Conservation (phyloP, 2,888 invertebrate genomes). For the Formica aserva region DNA sequence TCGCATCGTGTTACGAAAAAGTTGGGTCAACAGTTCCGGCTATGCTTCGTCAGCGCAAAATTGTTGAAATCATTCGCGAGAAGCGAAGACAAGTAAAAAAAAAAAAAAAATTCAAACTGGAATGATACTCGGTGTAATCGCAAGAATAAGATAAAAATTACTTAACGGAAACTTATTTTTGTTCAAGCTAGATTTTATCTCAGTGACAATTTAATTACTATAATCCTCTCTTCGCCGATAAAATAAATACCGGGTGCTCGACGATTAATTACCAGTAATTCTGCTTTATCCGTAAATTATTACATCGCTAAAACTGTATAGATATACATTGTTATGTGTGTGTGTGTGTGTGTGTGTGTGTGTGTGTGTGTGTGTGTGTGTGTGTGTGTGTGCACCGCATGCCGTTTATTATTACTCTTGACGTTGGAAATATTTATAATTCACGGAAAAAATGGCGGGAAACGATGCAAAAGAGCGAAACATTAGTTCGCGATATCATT, state of each 20-base stretch:
- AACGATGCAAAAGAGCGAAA: constrained; percentile 17
- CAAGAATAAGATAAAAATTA: neutral
- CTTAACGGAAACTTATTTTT: neutral
- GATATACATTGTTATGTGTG: constrained; percentile 28
- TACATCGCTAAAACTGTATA: constrained; percentile 32
- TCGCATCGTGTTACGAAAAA: constrained; percentile 36
- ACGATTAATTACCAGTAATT: constrained; percentile 38
- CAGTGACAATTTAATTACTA: neutral
- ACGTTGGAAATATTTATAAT: constrained; percentile 53
- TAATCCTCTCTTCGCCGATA: neutral
- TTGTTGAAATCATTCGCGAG: constrained; percentile 15
- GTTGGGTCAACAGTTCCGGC: constrained; percentile 29
- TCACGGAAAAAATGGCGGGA: neutral
- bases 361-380: too few relatives aligned
- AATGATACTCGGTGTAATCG: neutral
- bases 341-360: too few relatives aligned
- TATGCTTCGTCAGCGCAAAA: constrained; percentile 16
- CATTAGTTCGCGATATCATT: neutral
- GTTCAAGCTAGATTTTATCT: neutral
- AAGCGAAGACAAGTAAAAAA: constrained; percentile 1
- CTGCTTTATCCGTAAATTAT: constrained; percentile 7
- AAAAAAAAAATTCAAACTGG: neutral
- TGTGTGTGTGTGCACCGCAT: neutral
- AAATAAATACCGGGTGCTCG: neutral
- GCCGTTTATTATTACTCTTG: constrained; percentile 24